Base-by-base conservation (phyloP, 2,113 vertebrate genomes). In the Cathartes aura region DNA sequence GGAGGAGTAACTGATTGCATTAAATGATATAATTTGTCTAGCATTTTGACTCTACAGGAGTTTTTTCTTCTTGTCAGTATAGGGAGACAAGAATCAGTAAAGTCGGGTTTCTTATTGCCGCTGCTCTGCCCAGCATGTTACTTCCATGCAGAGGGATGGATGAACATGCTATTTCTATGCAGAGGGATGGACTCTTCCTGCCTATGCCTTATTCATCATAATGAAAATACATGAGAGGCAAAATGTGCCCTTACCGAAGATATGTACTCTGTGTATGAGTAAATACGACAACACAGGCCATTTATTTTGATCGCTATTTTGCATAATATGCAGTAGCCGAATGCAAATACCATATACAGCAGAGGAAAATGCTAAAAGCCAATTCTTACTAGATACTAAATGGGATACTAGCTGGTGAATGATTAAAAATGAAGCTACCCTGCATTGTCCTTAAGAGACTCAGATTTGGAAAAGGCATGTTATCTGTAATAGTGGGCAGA, bases 191-290 rank as follows among this genome's bases (percentile, higher is more conserved):
- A 52, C 62, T 81, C 48, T 80, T 80, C 72, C 13, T 45, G 56
- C 74, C 24, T 82, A 2, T 68, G 38, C n/a, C 18, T 87, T 84
- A 52, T 73, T 70, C 8, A 7, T 89, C 78, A 56, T 86, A 79
- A 85, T 95, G 92, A 97, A 93, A 95, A 81, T 82, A 74, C 52
- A 20, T 6, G 62, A 95, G 91, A 93, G 94, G 96, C 96, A 89
- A 95, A 87, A 71, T 8, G 22, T 64, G 48, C 42, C 55, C n/a
- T 72, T 68, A 16, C 59, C 47, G 27, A 30, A 84, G 53, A 38
- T 53, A 21, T 0, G 5, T 38, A 2, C 22, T 92, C 40, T 38
- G 3, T 86, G 23, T 53, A 24, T 80, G 60, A 85, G 78, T 85
- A 87, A 64, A 91, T 75, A 24, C 3, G 40, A 40, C 68, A 95